A percentile compares a stretch with the other conserved stretches of the same genome.
These are phyloP conservation scores for Tor tambroides DNA, from an alignment of 2,113 vertebrate genomes.

Conservation along the genomic window DNA sequence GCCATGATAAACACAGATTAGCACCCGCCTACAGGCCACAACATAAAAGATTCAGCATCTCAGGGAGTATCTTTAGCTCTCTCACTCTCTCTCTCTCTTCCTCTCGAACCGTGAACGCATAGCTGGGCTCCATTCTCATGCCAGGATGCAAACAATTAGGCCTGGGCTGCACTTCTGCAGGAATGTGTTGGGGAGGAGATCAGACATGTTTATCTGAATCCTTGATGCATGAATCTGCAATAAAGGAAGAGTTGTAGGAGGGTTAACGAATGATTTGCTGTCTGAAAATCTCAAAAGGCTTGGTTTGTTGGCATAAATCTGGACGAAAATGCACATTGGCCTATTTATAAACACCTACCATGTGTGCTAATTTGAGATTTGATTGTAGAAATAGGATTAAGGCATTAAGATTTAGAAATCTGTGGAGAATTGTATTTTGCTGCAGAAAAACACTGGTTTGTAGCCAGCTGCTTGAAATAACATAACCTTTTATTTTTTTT, in stretches of 20 bases:
- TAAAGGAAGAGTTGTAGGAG: neutral
- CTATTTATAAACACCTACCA: neutral
- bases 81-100: neutral
- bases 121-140: neutral
- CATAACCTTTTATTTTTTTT: neutral
- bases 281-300: neutral
- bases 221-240: neutral
- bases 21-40: neutral
- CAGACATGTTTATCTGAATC: neutral
- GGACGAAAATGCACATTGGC: neutral
- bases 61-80: constrained; percentile 18
- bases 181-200: neutral
- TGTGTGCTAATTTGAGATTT: neutral
- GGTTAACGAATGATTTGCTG: neutral
- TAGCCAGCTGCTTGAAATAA: neutral
- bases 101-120: neutral
- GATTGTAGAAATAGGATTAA: neutral
- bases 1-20: constrained; percentile 2
- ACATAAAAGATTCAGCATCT: constrained; percentile 24
- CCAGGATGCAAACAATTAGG: constrained; percentile 15
- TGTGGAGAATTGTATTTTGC: neutral
- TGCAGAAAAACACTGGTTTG: neutral
- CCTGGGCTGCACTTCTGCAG: constrained; percentile 6
- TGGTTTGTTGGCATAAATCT: neutral
- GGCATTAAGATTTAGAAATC: neutral